Evolutionary conservation across 1,140 invertebrate genomes (phyloP), one percentile per base, ranked within the genome.

Genomic region (Drosophila leontia): DNA sequence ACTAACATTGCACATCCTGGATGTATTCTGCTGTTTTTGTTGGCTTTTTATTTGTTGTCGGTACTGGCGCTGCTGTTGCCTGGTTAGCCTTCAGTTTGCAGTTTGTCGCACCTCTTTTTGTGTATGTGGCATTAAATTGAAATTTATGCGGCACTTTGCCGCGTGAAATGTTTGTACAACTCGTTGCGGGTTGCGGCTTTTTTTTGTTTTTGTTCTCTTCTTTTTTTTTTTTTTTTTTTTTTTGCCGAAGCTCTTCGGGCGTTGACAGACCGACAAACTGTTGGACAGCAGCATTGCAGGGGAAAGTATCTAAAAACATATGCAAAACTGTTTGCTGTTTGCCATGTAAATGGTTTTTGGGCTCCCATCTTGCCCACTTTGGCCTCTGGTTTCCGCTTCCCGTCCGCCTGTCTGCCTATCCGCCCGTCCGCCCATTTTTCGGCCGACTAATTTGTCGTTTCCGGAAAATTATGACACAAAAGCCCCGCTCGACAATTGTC

Each of bases 151-250:
- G 84, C 85, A 88, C 85, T 88, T 88, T 88, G 84, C 84, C 85
- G 84, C 84, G 84, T 88, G 84, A 88, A 88, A 88, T 88, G 84
- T 88, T 88, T 88, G 85, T 88, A 88, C 84, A 88, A 88, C 84
- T 88, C 84, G 84, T 88, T 87, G 83, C 80, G 83, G 83, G 84
- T 61, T 87, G 84, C 85, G 80, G 84, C 83, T 87, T 35, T 7
- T 39, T 53, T n/a, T 29, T 32, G 23, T 17, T 59, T 41, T 13
- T 39, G 7, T 6, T 15, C 17, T 55, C 29, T 55, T 23, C 23
- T 23, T 23, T 41, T 45, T 55, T 59, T 48, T 35, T 63, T 67
- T 61, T 57, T 42, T 55, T 57, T 61, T 59, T 32, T 65, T 72
- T 67, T 60, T 51, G 51, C 62, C 51, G 56, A 71, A 69, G 57